Evolutionary conservation across 2,888 invertebrate genomes (phyloP).

Genomic region (Iphiclides podalirius): DNA sequence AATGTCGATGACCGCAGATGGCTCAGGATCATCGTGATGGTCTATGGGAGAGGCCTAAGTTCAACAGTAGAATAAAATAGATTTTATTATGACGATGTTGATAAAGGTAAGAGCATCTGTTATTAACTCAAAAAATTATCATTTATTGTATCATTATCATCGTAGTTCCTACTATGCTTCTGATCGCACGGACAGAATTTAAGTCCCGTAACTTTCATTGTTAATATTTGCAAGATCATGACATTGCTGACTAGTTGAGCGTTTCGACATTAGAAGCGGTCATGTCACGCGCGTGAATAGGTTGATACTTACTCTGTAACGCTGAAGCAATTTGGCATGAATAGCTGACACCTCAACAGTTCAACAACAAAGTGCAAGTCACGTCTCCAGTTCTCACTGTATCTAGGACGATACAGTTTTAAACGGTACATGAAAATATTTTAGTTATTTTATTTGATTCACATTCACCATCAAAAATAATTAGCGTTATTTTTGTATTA

Average conservation of each 20-base stretch:
- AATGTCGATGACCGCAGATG: no score
- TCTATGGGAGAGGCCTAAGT: no score
- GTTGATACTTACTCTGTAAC: constrained; percentile 21
- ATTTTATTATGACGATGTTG: no score
- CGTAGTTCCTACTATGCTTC: not conserved
- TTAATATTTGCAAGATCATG: constrained; percentile 19
- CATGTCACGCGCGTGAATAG: constrained; percentile 22
- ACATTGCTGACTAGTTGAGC: constrained; percentile 8
- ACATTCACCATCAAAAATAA: no score
- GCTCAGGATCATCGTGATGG: no score
- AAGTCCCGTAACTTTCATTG: constrained; percentile 18
- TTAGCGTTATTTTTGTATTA: no score
- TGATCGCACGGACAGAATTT: not conserved
- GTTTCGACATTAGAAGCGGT: constrained; percentile 13
- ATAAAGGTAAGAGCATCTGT: no score
- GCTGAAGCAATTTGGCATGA: constrained; percentile 9
- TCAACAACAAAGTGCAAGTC: not conserved
- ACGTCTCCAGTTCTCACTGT: not conserved
- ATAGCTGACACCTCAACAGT: constrained; percentile 8
- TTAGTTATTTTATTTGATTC: no score
- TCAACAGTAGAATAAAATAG: no score
- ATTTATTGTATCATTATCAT: no score
- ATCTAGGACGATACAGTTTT: not conserved
- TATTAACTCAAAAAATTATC: no score
- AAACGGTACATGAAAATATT: no score